phyloP scores from a whole-genome alignment of 2,113 vertebrate genomes.

The Marmota monax region DNA sequence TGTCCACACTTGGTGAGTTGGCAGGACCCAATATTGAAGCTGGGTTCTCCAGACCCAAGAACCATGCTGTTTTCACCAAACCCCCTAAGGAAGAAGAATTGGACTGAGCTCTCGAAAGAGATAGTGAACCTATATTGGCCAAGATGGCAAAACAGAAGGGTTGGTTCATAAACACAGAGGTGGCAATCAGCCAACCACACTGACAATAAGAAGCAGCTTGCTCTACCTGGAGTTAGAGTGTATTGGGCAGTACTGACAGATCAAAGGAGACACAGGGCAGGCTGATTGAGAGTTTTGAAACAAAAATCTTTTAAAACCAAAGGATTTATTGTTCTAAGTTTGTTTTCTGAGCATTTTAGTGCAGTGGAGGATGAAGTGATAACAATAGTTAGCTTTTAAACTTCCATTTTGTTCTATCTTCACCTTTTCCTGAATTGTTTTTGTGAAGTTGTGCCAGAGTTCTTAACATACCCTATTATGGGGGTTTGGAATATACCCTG shows the following conservation, averaged over 20 bases:
- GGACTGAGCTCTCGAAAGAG: neutral
- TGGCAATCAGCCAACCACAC: neutral
- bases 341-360: neutral
- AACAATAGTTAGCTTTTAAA: neutral
- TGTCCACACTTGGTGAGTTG: neutral
- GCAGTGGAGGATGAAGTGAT: neutral
- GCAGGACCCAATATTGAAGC: neutral
- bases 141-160: neutral
- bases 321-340: neutral
- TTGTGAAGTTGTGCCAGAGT: neutral
- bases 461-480: neutral
- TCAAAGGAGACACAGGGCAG: neutral
- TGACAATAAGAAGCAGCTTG: neutral
- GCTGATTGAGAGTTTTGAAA: slow-evolving; percentile 4
- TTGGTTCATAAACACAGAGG: neutral
- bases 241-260: neutral
- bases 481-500: neutral
- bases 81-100: neutral
- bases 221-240: neutral
- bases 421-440: neutral
- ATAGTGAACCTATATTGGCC: neutral
- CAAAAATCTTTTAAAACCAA: neutral
- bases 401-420: neutral
- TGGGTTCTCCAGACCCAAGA: neutral
- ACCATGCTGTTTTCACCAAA: neutral